Evolutionary conservation across 2,888 invertebrate species (phyloP), one percentile per base, ranked within the genome.

Genomic region (Amiota minor): DNA sequence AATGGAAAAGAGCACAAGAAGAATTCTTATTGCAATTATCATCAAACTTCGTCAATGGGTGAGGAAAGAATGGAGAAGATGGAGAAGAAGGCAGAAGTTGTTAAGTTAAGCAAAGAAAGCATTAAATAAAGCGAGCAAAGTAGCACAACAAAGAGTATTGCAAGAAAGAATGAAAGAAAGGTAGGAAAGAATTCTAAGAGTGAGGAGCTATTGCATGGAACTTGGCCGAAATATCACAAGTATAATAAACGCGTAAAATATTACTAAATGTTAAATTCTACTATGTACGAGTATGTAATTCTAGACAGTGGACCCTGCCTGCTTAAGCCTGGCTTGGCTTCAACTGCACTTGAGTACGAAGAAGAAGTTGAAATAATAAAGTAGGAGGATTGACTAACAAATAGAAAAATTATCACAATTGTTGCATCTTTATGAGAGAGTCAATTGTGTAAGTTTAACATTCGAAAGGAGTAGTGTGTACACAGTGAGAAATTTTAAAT

Each of bases 331-430:
- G 12, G 53, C 4, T n/a, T 12, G 53, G 53, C 4, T n/a, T 12
- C 14, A 4, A n/a, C n/a, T n/a, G 53, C 53, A 53, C 14, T n/a
- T n/a, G 53, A 53, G 23, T 62, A 71, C 16, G 11, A n/a, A 49
- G 9, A 61, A 61, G 9, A 53, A 69, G 47, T 14, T 23, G 16
- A 23, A 35, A 69, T 35, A 69, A 14, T 11, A 61, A 49, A 70
- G 47, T 11, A 64, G 64, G 50, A 18, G 53, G 49, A 53, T 50
- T 20, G 67, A 68, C 85, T 84, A 84, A 83, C 83, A 83, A 85
- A 83, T 85, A 83, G 83, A 85, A 85, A 83, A 85, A 83, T 83
- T 83, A 83, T 83, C 83, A 86, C 84, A 85, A 81, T 83, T 84
- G 86, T 84, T 82, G 84, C 86, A 83, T 83, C 83, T 80, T 79